phyloP scores from a whole-genome alignment of 2,797 vertebrate genomes.

The Poeciliopsis gracilis region DNA sequence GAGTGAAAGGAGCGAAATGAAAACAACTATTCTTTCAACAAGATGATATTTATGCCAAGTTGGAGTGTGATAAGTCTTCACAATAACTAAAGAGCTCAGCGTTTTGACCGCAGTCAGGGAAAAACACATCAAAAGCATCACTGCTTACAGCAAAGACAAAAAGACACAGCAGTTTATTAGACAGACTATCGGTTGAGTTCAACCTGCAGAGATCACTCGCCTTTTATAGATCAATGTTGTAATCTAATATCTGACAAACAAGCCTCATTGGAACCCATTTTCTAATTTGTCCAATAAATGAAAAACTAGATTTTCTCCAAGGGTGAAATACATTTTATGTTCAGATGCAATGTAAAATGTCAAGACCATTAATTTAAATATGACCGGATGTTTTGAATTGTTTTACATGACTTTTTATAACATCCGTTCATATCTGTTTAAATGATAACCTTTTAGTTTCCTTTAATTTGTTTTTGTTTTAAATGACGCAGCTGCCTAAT shows the following conservation, averaged over 20 bases:
- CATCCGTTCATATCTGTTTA: constrained; percentile 8
- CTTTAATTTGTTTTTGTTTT: background rate
- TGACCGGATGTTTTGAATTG: constrained; percentile 10
- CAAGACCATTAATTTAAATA: background rate
- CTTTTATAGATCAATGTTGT: background rate
- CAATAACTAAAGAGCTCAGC: constrained; percentile 7
- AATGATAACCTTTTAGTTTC: background rate
- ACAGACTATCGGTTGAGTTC: constrained; percentile 46
- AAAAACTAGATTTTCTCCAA: background rate
- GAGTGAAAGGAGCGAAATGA: background rate
- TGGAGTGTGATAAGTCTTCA: background rate
- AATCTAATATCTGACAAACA: background rate
- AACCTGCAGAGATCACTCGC: constrained; percentile 34
- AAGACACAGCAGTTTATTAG: constrained; percentile 32
- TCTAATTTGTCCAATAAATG: background rate
- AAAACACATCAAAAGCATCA: constrained; percentile 22
- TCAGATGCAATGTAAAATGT: background rate
- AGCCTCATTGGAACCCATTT: background rate
- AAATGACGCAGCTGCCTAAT: constrained; percentile 51
- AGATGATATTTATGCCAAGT: constrained; percentile 40
- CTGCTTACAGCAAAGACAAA: constrained; percentile 30
- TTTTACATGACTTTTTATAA: constrained; percentile 9
- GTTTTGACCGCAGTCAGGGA: constrained; percentile 12
- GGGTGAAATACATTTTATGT: background rate
- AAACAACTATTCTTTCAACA: background rate